Evolutionary conservation across 2,797 vertebrate species (phyloP), one percentile per base, ranked within the genome.

Genomic region (Pangasius macronema): DNA sequence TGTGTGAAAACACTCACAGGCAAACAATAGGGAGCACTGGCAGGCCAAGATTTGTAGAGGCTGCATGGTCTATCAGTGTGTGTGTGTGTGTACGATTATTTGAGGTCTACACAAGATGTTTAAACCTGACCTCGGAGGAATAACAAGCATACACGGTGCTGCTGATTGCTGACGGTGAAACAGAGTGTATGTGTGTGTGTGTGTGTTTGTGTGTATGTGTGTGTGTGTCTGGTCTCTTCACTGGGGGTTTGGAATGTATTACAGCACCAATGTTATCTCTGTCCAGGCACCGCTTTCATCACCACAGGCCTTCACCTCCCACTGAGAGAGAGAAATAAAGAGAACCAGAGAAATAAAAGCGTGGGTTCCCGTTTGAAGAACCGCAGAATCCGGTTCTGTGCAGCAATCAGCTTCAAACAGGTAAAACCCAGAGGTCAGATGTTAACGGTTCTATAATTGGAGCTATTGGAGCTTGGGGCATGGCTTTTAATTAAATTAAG

Each of bases 11-110:
- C 94, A 94, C 94, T 94, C 87, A 73, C 91, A 95, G 93, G 93
- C 93, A 95, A 94, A 95, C 94, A 95, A 95, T 95, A 92, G 93
- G 91, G 92, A 94, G 93, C 93, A 95, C 93, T 95, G 95, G 95
- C 95, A 95, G 93, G 93, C 93, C 94, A 95, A 94, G 94, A 95
- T 95, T 95, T 95, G 94, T 94, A 91, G 91, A 88, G 91, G 88
- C 85, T 92, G 85, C 84, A 89, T 89, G 83, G 73, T 86, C 36
- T 91, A 84, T 87, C 79, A 72, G 24, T 90, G 68, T 89, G 81
- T 87, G 89, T 90, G 86, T 93, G 91, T 88, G 92, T 91, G 90
- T 91, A 91, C 90, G 63, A 18, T 55, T 94, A 92, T 93, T 91
- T 94, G 91, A 75, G 55, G 83, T 75, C 49, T 65, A 61, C 24